Evolutionary conservation across 2,113 vertebrate genomes (phyloP).

Genomic region (Pollachius pollachius): DNA sequence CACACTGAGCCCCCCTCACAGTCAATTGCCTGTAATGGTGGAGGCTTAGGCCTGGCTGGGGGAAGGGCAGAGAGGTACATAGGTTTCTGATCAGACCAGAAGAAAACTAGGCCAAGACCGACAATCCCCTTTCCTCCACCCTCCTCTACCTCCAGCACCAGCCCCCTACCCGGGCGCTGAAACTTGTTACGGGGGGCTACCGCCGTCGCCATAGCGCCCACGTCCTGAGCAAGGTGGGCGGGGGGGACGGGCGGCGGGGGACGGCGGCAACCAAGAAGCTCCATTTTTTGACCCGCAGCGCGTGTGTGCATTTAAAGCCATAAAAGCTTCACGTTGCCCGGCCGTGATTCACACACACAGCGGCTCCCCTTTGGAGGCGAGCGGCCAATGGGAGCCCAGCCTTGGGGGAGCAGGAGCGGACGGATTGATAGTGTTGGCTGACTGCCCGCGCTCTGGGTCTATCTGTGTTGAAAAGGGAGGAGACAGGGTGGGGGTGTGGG

Average conservation of each 20-base stretch:
- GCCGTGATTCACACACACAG: conserved; percentile 67
- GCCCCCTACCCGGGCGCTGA: conserved; percentile 8
- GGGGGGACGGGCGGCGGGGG: no score
- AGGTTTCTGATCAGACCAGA: conserved; percentile 77
- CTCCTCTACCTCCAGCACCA: conserved; percentile 25
- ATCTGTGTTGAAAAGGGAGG: conserved; percentile 74
- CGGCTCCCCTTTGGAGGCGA: conserved; percentile 66
- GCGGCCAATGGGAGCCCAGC: conserved; percentile 67
- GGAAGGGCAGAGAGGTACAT: conserved; percentile 76
- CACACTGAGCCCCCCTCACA: conserved; percentile 63
- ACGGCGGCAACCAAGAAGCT: conserved; percentile 8
- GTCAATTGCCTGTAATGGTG: conserved; percentile 65
- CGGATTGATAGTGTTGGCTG: conserved; percentile 80
- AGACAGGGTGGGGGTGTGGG: conserved; percentile 32
- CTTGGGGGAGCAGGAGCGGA: conserved; percentile 72
- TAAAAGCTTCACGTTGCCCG: conserved; percentile 57
- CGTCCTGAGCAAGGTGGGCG: conserved; percentile 41
- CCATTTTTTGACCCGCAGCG: conserved; percentile 55
- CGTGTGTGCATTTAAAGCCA: conserved; percentile 47
- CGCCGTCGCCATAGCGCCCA: conserved; percentile 42
- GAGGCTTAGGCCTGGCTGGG: conserved; percentile 72
- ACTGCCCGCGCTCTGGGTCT: conserved; percentile 74
- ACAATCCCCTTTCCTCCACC: conserved; percentile 56
- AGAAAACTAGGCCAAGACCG: conserved; percentile 76
- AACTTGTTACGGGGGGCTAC: conserved; percentile 52